These are phyloP conservation scores for Cataglyphis livida DNA, from an alignment of 2,888 invertebrate species.

Conservation along the genomic window DNA sequence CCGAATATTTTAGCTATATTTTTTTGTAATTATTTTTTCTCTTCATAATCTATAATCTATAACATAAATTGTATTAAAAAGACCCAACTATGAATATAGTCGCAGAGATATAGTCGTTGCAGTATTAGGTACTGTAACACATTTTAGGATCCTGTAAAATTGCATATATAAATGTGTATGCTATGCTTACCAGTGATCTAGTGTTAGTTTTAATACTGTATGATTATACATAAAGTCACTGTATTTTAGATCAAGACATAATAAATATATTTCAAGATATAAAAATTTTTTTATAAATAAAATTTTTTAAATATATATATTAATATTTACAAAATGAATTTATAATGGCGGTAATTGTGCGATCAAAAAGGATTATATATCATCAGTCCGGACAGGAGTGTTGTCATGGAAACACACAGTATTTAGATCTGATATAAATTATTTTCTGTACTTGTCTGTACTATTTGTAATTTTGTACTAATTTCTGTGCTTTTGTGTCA, in stretches of 20 bases:
- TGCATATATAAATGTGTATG: conserved; percentile 19
- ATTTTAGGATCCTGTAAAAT: conserved; percentile 28
- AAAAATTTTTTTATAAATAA: conserved; percentile 10
- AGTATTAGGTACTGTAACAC: conserved; percentile 18
- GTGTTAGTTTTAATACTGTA: conserved; percentile 35
- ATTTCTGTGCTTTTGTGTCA: neutral
- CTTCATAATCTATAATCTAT: neutral
- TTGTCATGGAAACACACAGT: conserved; percentile 62
- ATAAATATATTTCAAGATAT: conserved; percentile 57
- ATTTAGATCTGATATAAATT: conserved; percentile 11
- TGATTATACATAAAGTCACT: conserved; percentile 41
- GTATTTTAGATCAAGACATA: conserved; percentile 52
- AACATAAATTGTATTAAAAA: neutral
- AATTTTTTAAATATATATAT: neutral
- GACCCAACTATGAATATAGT: neutral
- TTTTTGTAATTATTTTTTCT: neutral
- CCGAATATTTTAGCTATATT: conserved; percentile 19
- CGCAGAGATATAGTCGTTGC: neutral
- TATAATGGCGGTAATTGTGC: neutral
- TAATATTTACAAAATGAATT: neutral
- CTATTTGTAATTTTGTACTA: neutral
- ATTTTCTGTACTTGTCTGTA: neutral
- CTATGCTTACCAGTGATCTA: conserved; percentile 56
- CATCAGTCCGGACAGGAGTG: neutral
- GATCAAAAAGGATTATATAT: neutral